A percentile compares a stretch with the other conserved stretches of the same genome.
Evolutionary conservation across 2,113 vertebrate genomes (phyloP).

Genomic region (Zeus faber): DNA sequence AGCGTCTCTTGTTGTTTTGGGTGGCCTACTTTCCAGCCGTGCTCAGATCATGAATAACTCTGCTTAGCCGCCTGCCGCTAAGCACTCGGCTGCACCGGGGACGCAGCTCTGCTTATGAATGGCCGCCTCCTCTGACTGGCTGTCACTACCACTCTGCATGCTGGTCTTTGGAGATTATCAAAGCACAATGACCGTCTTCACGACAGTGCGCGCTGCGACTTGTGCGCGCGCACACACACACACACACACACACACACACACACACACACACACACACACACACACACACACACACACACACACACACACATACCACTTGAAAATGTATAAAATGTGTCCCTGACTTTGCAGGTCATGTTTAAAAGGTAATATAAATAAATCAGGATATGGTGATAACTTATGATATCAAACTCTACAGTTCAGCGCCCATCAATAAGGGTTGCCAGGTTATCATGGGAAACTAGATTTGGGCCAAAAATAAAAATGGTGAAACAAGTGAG

Average conservation of each 20-base stretch:
- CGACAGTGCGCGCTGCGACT: not conserved
- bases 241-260: not conserved
- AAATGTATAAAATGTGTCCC: too few relatives aligned
- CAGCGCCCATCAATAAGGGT: too few relatives aligned
- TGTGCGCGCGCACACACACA: not conserved
- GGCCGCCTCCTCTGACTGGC: conserved; percentile 17
- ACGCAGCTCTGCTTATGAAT: conserved; percentile 17
- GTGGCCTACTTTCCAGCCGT: conserved; percentile 57
- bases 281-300: too few relatives aligned
- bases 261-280: too few relatives aligned
- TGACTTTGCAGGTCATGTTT: too few relatives aligned
- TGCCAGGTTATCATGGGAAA: too few relatives aligned
- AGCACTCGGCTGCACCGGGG: conserved; percentile 29
- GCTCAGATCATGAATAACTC: conserved; percentile 59
- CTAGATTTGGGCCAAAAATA: too few relatives aligned
- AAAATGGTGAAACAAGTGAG: too few relatives aligned
- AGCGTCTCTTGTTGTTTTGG: conserved; percentile 51
- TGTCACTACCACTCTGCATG: conserved; percentile 17
- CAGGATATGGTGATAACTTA: too few relatives aligned
- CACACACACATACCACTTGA: too few relatives aligned
- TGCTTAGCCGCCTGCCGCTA: conserved; percentile 40
- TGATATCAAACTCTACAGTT: too few relatives aligned
- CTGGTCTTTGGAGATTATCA: not conserved
- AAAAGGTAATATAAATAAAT: too few relatives aligned
- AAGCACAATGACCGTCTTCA: not conserved